These are phyloP conservation scores for Epinephelus awoara DNA, from an alignment of 2,797 vertebrate genomes.

Conservation along the genomic window DNA sequence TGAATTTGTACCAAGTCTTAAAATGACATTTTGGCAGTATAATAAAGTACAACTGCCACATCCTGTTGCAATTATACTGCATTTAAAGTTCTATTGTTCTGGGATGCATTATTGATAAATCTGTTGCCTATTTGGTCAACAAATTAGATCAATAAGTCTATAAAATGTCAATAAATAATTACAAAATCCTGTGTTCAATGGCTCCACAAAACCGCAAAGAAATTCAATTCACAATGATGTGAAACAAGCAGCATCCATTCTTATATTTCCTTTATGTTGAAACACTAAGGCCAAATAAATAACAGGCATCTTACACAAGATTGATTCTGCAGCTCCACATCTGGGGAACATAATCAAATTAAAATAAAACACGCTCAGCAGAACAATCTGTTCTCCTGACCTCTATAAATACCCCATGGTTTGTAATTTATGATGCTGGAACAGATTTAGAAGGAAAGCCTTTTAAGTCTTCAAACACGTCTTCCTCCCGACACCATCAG, in stretches of 20 bases:
- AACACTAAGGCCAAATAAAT: not conserved
- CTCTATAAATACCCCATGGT: slow-evolving; percentile 37
- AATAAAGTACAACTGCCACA: not conserved
- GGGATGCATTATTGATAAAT: not conserved
- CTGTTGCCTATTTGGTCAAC: not conserved
- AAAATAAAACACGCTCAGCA: slow-evolving; percentile 3
- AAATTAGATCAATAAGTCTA: not conserved
- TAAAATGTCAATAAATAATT: not conserved
- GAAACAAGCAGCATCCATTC: not conserved
- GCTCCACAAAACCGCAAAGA: not conserved
- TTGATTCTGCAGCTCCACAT: slow-evolving; percentile 18
- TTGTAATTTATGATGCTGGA: slow-evolving; percentile 8
- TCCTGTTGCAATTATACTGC: no score
- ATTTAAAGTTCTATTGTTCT: not conserved
- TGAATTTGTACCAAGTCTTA: not conserved
- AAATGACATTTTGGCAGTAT: no score
- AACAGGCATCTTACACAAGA: not conserved
- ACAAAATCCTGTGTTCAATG: not conserved
- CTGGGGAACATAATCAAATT: slow-evolving; percentile 15
- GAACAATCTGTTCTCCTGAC: slow-evolving; percentile 33
- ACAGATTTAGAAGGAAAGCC: slow-evolving; percentile 21
- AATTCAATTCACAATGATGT: not conserved
- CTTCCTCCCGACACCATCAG: slow-evolving; percentile 14
- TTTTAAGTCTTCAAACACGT: slow-evolving; percentile 30
- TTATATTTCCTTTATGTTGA: not conserved